Conservation (phyloP, 2,888 invertebrate species). For the Sphaeridia pumilis region DNA sequence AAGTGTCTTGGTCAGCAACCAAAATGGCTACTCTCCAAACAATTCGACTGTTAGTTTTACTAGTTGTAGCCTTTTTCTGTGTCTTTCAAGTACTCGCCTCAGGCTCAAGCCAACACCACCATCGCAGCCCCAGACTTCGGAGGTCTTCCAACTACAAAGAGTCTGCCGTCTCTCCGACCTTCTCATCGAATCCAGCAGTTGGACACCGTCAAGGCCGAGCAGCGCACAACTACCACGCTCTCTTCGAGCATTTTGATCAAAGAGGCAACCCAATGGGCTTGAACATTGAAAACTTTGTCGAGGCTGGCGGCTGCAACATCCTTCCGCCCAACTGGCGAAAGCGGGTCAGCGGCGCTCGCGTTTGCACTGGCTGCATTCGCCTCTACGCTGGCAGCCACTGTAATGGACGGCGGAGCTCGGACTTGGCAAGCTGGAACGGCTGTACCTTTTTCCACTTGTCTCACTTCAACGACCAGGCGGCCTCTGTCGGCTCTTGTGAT, state of each 20-base stretch:
- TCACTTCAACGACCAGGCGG: slow-evolving; percentile 15
- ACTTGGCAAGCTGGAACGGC: slow-evolving; percentile 8
- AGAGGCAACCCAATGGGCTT: slow-evolving; percentile 9
- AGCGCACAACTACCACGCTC: slow-evolving; percentile 11
- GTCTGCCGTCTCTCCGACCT: too few relatives aligned
- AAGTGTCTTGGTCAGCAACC: too few relatives aligned
- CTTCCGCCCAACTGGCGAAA: slow-evolving; percentile 14
- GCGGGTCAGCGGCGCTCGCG: slow-evolving; percentile 9
- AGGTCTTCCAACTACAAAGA: too few relatives aligned
- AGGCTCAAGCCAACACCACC: too few relatives aligned
- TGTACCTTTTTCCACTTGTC: slow-evolving; percentile 16
- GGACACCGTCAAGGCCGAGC: slow-evolving; percentile 6
- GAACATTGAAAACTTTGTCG: slow-evolving; percentile 11
- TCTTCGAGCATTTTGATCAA: slow-evolving; percentile 11
- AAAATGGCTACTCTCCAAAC: too few relatives aligned
- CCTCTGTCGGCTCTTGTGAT: slow-evolving; percentile 6
- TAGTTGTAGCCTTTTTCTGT: too few relatives aligned
- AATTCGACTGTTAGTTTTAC: too few relatives aligned
- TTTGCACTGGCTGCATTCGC: slow-evolving; percentile 12
- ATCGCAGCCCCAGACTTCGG: too few relatives aligned
- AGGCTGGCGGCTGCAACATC: slow-evolving; percentile 12
- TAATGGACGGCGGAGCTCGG: slow-evolving; percentile 7
- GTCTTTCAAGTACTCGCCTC: too few relatives aligned
- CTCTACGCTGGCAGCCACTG: slow-evolving; percentile 7
- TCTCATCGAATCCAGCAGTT: too few relatives aligned